Percentiles rank a stretch among this genome's conserved stretches.
phyloP scores from a whole-genome alignment of 2,888 invertebrate species.

The Neuroscelio doddi region DNA sequence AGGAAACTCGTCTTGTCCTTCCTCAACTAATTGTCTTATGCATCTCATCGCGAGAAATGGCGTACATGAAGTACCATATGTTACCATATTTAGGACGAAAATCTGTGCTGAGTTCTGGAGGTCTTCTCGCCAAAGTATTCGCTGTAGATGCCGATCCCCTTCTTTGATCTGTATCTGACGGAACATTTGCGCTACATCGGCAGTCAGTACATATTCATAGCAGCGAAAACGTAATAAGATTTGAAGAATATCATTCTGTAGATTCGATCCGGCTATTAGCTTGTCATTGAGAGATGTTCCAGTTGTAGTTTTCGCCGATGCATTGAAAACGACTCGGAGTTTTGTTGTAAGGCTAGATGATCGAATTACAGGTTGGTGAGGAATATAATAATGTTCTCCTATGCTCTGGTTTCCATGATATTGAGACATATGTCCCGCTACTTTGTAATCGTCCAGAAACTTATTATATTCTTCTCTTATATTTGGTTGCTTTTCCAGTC shows the following conservation, averaged over 20 bases:
- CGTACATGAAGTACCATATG: background rate
- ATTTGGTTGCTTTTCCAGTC: conserved; percentile 5
- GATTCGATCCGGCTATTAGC: too few relatives aligned
- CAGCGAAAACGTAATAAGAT: too few relatives aligned
- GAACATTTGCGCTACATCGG: conserved; percentile 4
- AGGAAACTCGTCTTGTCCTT: too few relatives aligned
- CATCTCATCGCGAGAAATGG: conserved; percentile 2
- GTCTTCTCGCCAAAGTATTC: conserved; percentile 4
- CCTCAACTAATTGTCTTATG: too few relatives aligned
- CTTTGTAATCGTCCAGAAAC: conserved; percentile 3
- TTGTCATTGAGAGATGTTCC: too few relatives aligned
- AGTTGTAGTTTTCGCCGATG: background rate
- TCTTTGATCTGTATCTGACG: conserved; percentile 4
- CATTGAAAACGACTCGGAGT: too few relatives aligned
- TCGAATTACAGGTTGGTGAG: background rate
- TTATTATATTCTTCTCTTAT: too few relatives aligned
- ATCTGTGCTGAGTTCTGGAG: background rate
- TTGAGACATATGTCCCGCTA: conserved; percentile 1
- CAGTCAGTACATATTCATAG: background rate
- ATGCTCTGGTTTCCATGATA: background rate
- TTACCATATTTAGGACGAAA: background rate
- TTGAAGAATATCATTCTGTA: too few relatives aligned
- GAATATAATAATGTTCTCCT: background rate
- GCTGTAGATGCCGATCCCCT: background rate
- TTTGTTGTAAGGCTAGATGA: background rate